Conservation (phyloP, 1,140 invertebrate species). For the Saccostrea echinata region DNA sequence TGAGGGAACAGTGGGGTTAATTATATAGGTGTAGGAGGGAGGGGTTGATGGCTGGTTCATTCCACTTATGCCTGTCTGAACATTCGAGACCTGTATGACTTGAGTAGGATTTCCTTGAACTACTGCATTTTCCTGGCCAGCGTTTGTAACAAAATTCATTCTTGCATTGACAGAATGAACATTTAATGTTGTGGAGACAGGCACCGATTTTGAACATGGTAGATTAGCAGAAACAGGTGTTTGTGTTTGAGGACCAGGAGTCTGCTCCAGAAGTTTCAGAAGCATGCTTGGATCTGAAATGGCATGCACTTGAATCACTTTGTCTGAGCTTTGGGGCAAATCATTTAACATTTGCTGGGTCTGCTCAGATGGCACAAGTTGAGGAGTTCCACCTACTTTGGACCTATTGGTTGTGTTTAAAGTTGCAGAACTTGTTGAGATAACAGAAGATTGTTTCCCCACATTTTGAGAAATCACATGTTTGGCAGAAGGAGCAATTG, state of each 20-base stretch:
- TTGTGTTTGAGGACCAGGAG: neutral
- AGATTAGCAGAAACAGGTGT: neutral
- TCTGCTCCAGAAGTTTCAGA: neutral
- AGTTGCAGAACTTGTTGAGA: neutral
- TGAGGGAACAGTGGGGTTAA: constrained; percentile 7
- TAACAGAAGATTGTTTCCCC: neutral
- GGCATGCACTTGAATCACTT: constrained; percentile 18
- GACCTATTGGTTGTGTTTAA: neutral
- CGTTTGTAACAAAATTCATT: constrained; percentile 2
- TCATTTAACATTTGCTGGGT: neutral
- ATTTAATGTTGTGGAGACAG: neutral
- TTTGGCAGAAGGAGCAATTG: neutral
- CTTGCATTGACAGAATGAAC: neutral
- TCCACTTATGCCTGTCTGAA: neutral
- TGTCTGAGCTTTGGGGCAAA: neutral
- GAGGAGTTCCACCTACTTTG: neutral
- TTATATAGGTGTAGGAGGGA: constrained; percentile 1
- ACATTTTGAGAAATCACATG: neutral
- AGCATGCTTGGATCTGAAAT: constrained; percentile 19
- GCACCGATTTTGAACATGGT: neutral
- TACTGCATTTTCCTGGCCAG: neutral
- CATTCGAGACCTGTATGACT: neutral
- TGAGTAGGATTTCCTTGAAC: neutral
- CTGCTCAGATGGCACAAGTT: neutral
- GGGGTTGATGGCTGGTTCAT: neutral